Percentiles rank a stretch among this genome's conserved stretches.
phyloP scores from a whole-genome alignment of 2,888 invertebrate species.

The Agonopterix subpropinquella region DNA sequence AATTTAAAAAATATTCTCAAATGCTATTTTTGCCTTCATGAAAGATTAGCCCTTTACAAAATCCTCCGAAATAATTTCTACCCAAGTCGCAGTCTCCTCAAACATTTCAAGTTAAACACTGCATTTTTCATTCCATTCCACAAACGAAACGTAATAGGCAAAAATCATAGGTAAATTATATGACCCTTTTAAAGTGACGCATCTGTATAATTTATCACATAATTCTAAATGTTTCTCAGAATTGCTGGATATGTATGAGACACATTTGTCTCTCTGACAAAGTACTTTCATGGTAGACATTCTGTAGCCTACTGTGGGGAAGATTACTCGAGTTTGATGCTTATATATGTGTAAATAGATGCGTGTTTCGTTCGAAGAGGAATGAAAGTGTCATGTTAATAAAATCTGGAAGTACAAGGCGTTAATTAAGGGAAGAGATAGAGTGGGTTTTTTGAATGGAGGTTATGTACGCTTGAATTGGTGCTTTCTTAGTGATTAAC shows the following conservation, averaged over 20 bases:
- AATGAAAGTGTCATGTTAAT: constrained; percentile 29
- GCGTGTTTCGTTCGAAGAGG: too few relatives aligned
- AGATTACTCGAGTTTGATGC: too few relatives aligned
- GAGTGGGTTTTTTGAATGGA: constrained; percentile 13
- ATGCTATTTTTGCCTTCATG: too few relatives aligned
- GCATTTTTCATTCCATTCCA: too few relatives aligned
- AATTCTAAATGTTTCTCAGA: constrained; percentile 12
- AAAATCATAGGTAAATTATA: constrained; percentile 12
- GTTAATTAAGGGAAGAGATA: constrained; percentile 47
- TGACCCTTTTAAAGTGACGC: neutral
- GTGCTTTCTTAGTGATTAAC: neutral
- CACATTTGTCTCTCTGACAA: constrained; percentile 49
- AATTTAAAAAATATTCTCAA: too few relatives aligned
- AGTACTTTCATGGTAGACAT: constrained; percentile 34
- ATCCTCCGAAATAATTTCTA: too few relatives aligned
- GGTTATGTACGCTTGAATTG: neutral
- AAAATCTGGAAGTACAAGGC: constrained; percentile 37
- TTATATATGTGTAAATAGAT: too few relatives aligned
- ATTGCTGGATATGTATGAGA: constrained; percentile 37
- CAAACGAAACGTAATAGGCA: neutral
- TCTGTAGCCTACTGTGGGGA: neutral
- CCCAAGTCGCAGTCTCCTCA: too few relatives aligned
- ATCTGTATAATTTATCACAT: neutral
- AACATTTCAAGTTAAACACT: too few relatives aligned
- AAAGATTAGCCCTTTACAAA: too few relatives aligned